phyloP scores from a whole-genome alignment of 2,113 vertebrate species.

The Pygoscelis adeliae region DNA sequence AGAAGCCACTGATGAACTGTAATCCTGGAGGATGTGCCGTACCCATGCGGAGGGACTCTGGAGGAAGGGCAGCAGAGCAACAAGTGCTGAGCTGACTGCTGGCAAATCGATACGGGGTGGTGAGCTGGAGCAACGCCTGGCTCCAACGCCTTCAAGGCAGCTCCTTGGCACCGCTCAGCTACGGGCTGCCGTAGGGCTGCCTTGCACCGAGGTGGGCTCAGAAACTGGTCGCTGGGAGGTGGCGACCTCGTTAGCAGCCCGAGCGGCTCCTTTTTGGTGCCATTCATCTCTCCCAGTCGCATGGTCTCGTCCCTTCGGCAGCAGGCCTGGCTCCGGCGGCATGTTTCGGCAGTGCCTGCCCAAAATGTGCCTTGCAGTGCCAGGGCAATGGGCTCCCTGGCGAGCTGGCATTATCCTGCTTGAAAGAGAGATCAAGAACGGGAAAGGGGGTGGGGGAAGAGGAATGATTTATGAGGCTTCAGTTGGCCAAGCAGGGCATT shows the following conservation, averaged over 20 bases:
- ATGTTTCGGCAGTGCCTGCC: neutral
- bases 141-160: neutral
- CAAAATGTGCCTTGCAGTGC: neutral
- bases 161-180: neutral
- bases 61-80: neutral
- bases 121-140: neutral
- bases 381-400: neutral
- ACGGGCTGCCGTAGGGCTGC: accelerated
- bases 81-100: neutral
- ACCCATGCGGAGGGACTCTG: neutral
- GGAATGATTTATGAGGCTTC: constrained; percentile 69
- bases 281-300: accelerated
- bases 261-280: neutral
- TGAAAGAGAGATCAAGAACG: constrained; percentile 60
- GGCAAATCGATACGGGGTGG: neutral
- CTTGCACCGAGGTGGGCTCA: neutral
- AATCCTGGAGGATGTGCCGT: neutral
- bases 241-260: neutral
- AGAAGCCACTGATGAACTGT: too few relatives aligned
- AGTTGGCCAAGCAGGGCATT: constrained; percentile 51
- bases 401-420: neutral
- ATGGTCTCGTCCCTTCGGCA: accelerated
- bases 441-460: neutral
- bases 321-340: accelerated
- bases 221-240: neutral